Percentiles rank a stretch among this genome's conserved stretches.
Conservation (phyloP, 2,113 vertebrate genomes). For the Craseonycteris thonglongyai region DNA sequence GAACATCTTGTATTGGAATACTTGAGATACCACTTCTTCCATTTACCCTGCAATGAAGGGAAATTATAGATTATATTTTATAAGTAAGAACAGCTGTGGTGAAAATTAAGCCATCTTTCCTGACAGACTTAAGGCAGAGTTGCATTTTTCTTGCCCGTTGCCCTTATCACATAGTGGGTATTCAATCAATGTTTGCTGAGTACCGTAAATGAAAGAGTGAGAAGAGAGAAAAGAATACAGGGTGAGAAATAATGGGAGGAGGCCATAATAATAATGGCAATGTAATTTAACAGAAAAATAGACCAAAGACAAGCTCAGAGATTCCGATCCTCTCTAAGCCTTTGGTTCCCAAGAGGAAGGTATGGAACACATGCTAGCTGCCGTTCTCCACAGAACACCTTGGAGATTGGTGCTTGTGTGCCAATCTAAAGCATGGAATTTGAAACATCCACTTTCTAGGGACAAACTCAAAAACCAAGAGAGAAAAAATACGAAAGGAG, state of each 20-base stretch:
- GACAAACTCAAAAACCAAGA: constrained; percentile 20
- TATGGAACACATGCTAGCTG: background rate
- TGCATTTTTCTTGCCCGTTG: background rate
- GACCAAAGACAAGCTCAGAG: background rate
- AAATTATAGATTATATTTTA: constrained; percentile 15
- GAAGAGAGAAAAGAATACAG: constrained; percentile 6
- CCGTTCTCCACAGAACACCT: background rate
- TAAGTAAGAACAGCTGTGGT: background rate
- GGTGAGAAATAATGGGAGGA: background rate
- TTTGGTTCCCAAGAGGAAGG: background rate
- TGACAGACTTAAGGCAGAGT: background rate
- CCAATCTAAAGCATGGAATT: background rate
- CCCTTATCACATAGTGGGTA: background rate
- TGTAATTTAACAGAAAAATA: constrained; percentile 36
- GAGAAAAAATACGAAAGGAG: constrained; percentile 5
- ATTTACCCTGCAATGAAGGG: background rate
- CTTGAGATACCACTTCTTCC: constrained; percentile 16
- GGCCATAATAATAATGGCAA: background rate
- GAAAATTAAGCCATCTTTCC: constrained; percentile 15
- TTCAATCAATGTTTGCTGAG: too few relatives aligned
- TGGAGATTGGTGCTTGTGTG: background rate
- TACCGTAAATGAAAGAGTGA: constrained; percentile 34
- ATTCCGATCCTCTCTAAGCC: background rate
- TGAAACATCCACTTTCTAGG: constrained; percentile 5
- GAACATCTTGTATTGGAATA: constrained; percentile 36